Conservation (phyloP, 1,140 invertebrate genomes). For the Euborellia annulipes region DNA sequence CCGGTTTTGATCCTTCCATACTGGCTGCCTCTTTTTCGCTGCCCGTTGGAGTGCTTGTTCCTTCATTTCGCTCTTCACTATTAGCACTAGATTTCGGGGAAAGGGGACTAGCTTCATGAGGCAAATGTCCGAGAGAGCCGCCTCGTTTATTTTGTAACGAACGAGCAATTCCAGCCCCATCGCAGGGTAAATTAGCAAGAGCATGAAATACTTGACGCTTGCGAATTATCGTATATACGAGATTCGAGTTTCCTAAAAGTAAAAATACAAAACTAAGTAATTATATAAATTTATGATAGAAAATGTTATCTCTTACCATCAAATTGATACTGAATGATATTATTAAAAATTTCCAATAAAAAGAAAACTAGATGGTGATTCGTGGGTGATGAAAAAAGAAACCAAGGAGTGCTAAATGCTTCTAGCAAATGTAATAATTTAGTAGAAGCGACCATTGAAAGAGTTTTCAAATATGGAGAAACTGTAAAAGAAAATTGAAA, state of each 20-base stretch:
- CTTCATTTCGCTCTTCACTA: conserved; percentile 10
- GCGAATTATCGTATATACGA: conserved; percentile 97
- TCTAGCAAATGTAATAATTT: conserved; percentile 95
- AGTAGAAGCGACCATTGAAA: conserved; percentile 97
- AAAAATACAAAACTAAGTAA: conserved; percentile 9
- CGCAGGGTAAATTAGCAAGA: conserved; percentile 87
- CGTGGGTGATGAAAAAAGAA: conserved; percentile 86
- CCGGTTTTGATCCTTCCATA: conserved; percentile 75
- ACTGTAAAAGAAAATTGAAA: too few relatives aligned
- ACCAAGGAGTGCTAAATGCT: conserved; percentile 98
- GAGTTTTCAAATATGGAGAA: conserved; percentile 95
- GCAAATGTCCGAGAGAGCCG: conserved; percentile 25
- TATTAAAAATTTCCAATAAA: conserved; percentile 97
- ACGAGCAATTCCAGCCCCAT: conserved; percentile 75
- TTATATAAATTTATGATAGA: conserved; percentile 4
- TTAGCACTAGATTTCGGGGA: conserved; percentile 1
- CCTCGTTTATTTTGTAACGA: conserved; percentile 51
- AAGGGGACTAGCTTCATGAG: conserved; percentile 9
- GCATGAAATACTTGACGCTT: conserved; percentile 96
- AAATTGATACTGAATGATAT: conserved; percentile 99
- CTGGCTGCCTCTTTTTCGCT: conserved; percentile 25
- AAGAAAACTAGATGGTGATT: conserved; percentile 99
- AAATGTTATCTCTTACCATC: conserved; percentile 53
- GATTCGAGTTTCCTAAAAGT: conserved; percentile 75
- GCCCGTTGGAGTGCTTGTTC: background rate